A percentile compares a stretch with the other conserved stretches of the same genome.
Evolutionary conservation across 2,797 vertebrate species (phyloP).

Genomic region (Vultur gryphus): DNA sequence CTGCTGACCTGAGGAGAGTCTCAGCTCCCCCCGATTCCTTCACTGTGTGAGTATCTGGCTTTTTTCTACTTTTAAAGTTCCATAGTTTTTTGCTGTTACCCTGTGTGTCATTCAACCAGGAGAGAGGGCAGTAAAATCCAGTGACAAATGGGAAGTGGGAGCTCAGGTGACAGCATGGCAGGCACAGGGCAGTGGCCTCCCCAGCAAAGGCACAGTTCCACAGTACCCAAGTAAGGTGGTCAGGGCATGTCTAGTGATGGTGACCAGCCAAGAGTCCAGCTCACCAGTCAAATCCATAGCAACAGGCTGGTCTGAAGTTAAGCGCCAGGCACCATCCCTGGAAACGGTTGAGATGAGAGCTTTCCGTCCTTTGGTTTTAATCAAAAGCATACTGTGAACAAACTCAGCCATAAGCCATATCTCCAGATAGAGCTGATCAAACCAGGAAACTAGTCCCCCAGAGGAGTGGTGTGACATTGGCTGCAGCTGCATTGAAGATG

Average conservation of each 20-base stretch:
- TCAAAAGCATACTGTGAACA: neutral
- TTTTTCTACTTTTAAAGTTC: constrained; percentile 33
- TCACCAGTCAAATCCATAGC: neutral
- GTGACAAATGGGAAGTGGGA: neutral
- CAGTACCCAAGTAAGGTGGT: neutral
- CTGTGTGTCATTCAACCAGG: neutral
- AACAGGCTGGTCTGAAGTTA: neutral
- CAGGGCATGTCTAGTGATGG: neutral
- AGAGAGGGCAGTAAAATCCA: neutral
- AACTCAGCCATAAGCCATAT: neutral
- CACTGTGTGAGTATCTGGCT: constrained; percentile 91
- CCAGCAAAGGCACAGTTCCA: neutral
- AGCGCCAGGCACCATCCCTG: neutral
- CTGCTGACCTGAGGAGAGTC: constrained; percentile 95
- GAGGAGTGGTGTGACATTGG: neutral
- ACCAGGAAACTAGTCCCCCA: neutral
- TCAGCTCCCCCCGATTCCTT: constrained; percentile 99
- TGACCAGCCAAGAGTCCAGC: neutral
- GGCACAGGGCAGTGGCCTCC: neutral
- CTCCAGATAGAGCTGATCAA: neutral
- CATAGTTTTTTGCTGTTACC: neutral
- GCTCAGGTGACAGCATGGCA: neutral
- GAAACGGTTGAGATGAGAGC: neutral
- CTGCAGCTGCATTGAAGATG: neutral
- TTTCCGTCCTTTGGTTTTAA: neutral